Percentiles rank a stretch among this genome's conserved stretches.
These are phyloP conservation scores for Smutsia gigantea DNA, from an alignment of 2,797 vertebrate genomes.

Conservation along the genomic window DNA sequence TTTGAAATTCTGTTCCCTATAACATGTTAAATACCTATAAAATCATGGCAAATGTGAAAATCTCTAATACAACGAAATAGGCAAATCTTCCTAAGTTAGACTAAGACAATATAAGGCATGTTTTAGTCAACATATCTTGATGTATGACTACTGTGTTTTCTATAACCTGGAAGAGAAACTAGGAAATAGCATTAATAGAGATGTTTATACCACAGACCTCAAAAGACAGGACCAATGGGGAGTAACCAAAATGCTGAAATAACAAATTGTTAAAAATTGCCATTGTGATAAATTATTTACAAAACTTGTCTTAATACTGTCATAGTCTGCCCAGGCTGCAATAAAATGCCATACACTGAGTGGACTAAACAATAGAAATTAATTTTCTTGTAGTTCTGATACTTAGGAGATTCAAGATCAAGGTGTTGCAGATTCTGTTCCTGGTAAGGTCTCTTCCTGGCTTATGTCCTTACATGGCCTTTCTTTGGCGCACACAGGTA, in stretches of 20 bases:
- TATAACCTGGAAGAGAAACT: not conserved
- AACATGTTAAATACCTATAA: conserved; percentile 38
- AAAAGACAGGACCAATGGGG: not conserved
- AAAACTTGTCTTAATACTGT: not conserved
- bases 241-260: not conserved
- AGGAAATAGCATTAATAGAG: not conserved
- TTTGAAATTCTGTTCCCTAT: conserved; percentile 40
- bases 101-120: not conserved
- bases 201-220: not conserved
- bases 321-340: not conserved
- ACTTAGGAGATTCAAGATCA: not conserved
- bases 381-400: not conserved
- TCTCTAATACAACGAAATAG: not conserved
- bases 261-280: not conserved
- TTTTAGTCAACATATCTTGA: not conserved
- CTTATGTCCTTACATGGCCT: not conserved
- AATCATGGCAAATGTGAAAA: conserved; percentile 30
- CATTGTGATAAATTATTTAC: not conserved
- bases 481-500: not conserved
- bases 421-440: not conserved
- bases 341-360: not conserved
- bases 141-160: not conserved
- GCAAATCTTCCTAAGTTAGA: not conserved
- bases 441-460: not conserved
- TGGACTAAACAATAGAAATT: not conserved